phyloP scores from a whole-genome alignment of 2,888 invertebrate species.

The Formica aserva region DNA sequence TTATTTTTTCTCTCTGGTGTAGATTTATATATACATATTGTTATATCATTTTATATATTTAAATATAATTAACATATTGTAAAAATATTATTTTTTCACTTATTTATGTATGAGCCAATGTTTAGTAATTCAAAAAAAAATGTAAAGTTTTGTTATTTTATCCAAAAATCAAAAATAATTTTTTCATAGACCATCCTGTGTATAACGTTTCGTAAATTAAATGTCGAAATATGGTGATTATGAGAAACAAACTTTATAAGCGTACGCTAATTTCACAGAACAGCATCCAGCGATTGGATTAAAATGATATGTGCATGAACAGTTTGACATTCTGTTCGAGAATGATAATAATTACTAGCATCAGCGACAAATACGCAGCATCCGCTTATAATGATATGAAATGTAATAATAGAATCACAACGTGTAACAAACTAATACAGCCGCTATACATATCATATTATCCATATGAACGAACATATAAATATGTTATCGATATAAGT shows the following conservation, averaged over 20 bases:
- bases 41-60: neutral
- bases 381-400: conserved; percentile 67
- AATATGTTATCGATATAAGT: conserved; percentile 32
- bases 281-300: conserved; percentile 43
- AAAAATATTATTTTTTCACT: neutral
- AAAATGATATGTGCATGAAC: conserved; percentile 70
- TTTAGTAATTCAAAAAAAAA: neutral
- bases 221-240: conserved; percentile 11
- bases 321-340: conserved; percentile 41
- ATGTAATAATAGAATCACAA: conserved; percentile 70
- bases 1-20: neutral
- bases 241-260: conserved; percentile 18
- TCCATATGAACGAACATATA: conserved; percentile 46
- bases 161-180: neutral
- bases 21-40: conserved; percentile 2
- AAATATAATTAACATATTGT: neutral
- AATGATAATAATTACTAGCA: conserved; percentile 58
- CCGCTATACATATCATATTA: conserved; percentile 23
- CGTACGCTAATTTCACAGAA: conserved; percentile 31
- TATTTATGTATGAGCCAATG: neutral
- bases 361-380: conserved; percentile 55
- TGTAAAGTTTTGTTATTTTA: neutral
- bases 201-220: conserved; percentile 22
- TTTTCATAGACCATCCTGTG: conserved; percentile 18
- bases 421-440: conserved; percentile 63